Percentiles rank a stretch among this genome's conserved stretches.
phyloP scores from a whole-genome alignment of 2,113 vertebrate genomes.

The Himantopus leucocephalus region DNA sequence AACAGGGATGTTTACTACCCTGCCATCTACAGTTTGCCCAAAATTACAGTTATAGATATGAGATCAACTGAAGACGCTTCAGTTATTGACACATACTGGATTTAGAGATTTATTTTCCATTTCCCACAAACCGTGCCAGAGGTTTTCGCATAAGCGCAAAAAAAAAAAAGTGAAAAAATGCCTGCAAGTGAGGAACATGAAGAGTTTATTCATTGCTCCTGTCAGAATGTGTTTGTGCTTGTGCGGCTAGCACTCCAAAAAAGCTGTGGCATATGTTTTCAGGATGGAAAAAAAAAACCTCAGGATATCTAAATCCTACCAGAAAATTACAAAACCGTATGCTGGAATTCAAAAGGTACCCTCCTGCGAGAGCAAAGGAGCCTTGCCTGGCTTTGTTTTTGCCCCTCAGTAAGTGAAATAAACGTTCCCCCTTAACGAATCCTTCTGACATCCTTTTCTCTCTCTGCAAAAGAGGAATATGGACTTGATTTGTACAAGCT shows the following conservation, averaged over 20 bases:
- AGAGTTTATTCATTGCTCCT: constrained; percentile 39
- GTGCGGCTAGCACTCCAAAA: constrained; percentile 9
- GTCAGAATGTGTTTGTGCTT: constrained; percentile 12
- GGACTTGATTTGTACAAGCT: not conserved
- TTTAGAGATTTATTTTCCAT: constrained; percentile 25
- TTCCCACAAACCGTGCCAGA: constrained; percentile 28
- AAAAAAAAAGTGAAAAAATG: not conserved
- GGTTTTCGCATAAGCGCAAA: not conserved
- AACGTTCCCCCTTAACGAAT: not conserved
- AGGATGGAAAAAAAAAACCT: not conserved
- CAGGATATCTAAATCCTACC: not conserved
- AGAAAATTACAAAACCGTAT: not conserved
- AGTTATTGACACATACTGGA: constrained; percentile 21
- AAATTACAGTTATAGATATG: constrained; percentile 14
- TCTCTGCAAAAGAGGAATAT: not conserved
- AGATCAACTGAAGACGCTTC: not conserved
- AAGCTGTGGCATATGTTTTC: not conserved
- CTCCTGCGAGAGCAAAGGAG: not conserved
- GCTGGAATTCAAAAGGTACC: not conserved
- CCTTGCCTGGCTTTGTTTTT: not conserved
- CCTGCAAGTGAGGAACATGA: not conserved
- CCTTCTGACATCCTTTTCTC: not conserved
- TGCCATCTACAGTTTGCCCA: constrained; percentile 4
- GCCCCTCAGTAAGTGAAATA: not conserved
- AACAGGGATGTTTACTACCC: not conserved